Base-by-base conservation (phyloP, 2,888 invertebrate species). In the Sclerodermus sp. region DNA sequence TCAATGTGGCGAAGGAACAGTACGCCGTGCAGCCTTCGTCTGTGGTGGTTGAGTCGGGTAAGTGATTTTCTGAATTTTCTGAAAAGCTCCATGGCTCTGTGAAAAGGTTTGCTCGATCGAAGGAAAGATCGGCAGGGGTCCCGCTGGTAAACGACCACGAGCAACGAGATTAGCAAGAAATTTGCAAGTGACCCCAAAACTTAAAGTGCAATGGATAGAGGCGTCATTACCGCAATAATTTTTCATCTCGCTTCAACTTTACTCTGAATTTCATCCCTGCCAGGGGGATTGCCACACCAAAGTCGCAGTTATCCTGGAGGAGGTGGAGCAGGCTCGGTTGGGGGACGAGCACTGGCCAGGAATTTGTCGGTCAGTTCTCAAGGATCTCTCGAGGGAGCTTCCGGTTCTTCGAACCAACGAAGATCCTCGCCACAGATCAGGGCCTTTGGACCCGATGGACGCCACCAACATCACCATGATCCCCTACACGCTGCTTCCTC, bases 361-460 rank as follows among this genome's bases (percentile, higher is more conserved):
- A 91, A 91, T 0, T 88, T 90, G 23, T 91, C 90, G 29, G 87
- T 91, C 62, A 90, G 90, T 12, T 91, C 91, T 49, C 91, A 91
- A 77, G 88, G 90, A 79, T 91, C 90, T 71, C 81, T 91, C 56
- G 91, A 91, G 71, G 87, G 86, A 60, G 86, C 86, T 56, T 55
- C 71, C 1, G 64, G 62, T 10, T 46, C 65, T 6, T 54, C 61
- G 84, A 85, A 86, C 61, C 90, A 90, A 70, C 87, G 91, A 36
- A 90, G 90, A 6, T 90, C 90, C 0, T 91, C 91, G 0, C 91
- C 91, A 1, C 91, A 91, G 60, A 91, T 91, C 61, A 84, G 91
- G 57, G 89, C 91, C 0, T 91, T 89, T 67, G 90, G 89, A 15
- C 91, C 91, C 0, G 91, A 91, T 70, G 91, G 91, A 1, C 85